These are phyloP conservation scores for Eupithecia pulchellata DNA, from an alignment of 2,888 invertebrate species.

Conservation along the genomic window DNA sequence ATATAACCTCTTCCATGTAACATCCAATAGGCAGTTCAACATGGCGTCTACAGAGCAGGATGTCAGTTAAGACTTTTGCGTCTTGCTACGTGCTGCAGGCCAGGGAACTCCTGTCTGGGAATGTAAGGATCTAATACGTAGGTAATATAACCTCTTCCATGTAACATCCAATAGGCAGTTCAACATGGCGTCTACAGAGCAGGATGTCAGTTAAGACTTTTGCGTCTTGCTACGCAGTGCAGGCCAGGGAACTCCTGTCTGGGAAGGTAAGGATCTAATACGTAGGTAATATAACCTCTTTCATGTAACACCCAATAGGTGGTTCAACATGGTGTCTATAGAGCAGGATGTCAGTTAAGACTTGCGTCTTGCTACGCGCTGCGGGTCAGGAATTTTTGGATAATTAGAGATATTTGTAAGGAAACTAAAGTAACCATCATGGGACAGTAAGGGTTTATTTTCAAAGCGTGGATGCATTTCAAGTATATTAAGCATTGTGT, in stretches of 20 bases:
- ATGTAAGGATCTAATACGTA: conserved; percentile 71
- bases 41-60: conserved; percentile 95
- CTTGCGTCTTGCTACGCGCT: conserved; percentile 93
- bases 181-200: conserved; percentile 94
- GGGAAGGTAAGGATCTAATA: conserved; percentile 85
- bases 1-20: neutral
- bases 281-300: neutral
- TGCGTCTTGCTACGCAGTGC: conserved; percentile 93
- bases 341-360: conserved; percentile 93
- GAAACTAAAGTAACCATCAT: no score
- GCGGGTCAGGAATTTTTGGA: conserved; percentile 90
- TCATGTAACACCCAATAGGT: conserved; percentile 89
- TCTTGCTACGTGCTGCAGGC: conserved; percentile 94
- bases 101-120: conserved; percentile 90
- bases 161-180: conserved; percentile 93
- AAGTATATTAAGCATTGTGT: no score
- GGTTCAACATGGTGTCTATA: conserved; percentile 95
- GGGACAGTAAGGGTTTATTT: no score
- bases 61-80: conserved; percentile 91
- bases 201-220: conserved; percentile 93
- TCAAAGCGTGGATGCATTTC: no score
- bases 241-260: conserved; percentile 91
- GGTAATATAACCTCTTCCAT: neutral
- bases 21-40: conserved; percentile 95
- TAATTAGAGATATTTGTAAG: no score